Evolutionary conservation across 2,113 vertebrate genomes (phyloP).

Genomic region (Polypterus senegalus): DNA sequence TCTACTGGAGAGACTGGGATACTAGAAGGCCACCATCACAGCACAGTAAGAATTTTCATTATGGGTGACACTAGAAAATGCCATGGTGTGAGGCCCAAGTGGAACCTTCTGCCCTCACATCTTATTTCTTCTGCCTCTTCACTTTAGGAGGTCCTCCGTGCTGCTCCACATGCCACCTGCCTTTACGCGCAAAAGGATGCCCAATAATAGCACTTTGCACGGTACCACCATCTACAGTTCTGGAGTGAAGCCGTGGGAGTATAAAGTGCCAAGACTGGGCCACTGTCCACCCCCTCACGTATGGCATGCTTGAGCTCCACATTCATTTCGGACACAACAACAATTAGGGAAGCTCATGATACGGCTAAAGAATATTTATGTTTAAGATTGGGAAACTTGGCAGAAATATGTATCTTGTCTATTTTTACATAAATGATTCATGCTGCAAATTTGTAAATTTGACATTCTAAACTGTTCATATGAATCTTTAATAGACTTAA

Average conservation of each 20-base stretch:
- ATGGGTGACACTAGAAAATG: too few relatives aligned
- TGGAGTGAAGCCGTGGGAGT: constrained; percentile 14
- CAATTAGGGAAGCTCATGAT: neutral
- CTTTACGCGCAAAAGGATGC: too few relatives aligned
- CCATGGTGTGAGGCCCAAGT: too few relatives aligned
- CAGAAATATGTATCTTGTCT: constrained; percentile 15
- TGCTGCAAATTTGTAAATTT: constrained; percentile 44
- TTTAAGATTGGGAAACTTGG: constrained; percentile 13
- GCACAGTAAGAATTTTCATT: too few relatives aligned
- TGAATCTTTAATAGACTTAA: constrained; percentile 62
- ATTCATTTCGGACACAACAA: neutral
- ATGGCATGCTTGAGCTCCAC: neutral
- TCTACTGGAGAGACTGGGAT: too few relatives aligned
- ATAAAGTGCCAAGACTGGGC: constrained; percentile 3
- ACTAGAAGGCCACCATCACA: too few relatives aligned
- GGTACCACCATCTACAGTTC: neutral
- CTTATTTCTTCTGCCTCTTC: too few relatives aligned
- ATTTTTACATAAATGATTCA: constrained; percentile 41
- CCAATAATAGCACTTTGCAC: too few relatives aligned
- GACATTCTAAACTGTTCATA: constrained; percentile 37
- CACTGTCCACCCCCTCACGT: neutral
- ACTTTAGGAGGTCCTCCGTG: too few relatives aligned
- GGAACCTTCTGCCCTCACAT: too few relatives aligned
- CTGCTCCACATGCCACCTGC: too few relatives aligned
- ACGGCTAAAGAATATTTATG: constrained; percentile 11